Base-by-base conservation (phyloP, 2,797 vertebrate species). In the Lerista edwardsae region DNA sequence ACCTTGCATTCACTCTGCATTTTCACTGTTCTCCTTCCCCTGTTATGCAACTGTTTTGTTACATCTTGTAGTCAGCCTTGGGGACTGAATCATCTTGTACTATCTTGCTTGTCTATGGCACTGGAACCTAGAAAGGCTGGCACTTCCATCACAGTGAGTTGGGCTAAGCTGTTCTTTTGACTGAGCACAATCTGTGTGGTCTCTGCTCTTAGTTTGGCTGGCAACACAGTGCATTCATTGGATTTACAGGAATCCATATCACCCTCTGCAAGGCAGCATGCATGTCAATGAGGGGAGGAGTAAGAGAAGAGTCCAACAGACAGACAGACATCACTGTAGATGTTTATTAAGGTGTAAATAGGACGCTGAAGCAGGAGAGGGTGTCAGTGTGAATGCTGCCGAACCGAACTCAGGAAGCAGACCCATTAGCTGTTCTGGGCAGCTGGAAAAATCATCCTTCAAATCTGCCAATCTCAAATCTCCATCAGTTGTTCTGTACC, bases 401-500 rank as follows among this genome's bases (percentile, higher is more conserved):
- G 90, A 88, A 85, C 80, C 90, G 91, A 93, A 91, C 89, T 91
- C 89, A 87, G 3, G 51, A 67, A 1, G 83, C 81, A n/a, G 89
- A 89, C 91, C 86, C 91, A 93, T 91, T 88, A 90, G 91, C 90
- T 44, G 68, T 59, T 75, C 39, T 91, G 84, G 89, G 78, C 88
- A 91, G 93, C 91, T 90, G 92, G 90, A 92, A 92, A 44, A 92
- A 86, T 85, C 89, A 77, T 93, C 88, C 90, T 93, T 92, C 91
- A 91, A 90, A 90, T 55, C 89, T 82, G 80, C 79, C 84, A 0
- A 68, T 74, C 81, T 96, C 94, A 99, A 96, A 99, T 98, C 96
- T 99, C 98, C 98, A 99, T 99, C 94, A 99, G 97, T 91, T 98
- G 98, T 94, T 99, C 98, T 2, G 94, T 97, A 93, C 98, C 98